These are phyloP conservation scores for Lathamus discolor DNA, from an alignment of 2,113 vertebrate genomes.

Conservation along the genomic window DNA sequence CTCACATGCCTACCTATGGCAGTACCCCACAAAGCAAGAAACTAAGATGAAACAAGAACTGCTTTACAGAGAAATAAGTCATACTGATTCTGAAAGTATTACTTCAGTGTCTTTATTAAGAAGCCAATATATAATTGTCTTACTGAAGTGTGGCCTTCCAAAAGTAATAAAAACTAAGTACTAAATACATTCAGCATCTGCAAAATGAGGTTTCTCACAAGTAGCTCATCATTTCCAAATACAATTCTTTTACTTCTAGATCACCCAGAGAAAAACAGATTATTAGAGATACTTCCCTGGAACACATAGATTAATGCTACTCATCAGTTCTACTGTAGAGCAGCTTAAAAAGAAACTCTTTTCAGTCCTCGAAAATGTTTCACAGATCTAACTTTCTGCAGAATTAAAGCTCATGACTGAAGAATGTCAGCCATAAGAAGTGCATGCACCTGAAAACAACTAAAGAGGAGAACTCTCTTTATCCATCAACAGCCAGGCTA, in stretches of 20 bases:
- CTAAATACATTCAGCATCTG: neutral
- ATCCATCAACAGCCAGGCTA: neutral
- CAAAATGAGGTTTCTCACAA: neutral
- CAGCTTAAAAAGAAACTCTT: neutral
- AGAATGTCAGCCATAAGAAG: neutral
- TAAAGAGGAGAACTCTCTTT: neutral
- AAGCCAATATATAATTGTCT: neutral
- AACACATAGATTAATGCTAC: neutral
- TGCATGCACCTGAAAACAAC: neutral
- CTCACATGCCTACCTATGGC: neutral
- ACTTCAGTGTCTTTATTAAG: neutral
- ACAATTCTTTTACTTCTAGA: neutral
- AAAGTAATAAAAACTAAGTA: neutral
- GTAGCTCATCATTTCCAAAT: neutral
- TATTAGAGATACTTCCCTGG: neutral
- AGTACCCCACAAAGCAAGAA: neutral
- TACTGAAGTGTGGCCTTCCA: neutral
- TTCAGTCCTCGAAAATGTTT: neutral
- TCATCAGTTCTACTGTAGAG: neutral
- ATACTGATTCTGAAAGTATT: neutral
- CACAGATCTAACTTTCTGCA: neutral
- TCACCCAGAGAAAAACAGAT: neutral
- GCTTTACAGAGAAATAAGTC: neutral
- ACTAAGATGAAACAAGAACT: neutral
- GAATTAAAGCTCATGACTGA: neutral